Percentiles rank a stretch among this genome's conserved stretches.
Evolutionary conservation across 2,113 vertebrate genomes (phyloP).

Genomic region (Elephantulus edwardii): DNA sequence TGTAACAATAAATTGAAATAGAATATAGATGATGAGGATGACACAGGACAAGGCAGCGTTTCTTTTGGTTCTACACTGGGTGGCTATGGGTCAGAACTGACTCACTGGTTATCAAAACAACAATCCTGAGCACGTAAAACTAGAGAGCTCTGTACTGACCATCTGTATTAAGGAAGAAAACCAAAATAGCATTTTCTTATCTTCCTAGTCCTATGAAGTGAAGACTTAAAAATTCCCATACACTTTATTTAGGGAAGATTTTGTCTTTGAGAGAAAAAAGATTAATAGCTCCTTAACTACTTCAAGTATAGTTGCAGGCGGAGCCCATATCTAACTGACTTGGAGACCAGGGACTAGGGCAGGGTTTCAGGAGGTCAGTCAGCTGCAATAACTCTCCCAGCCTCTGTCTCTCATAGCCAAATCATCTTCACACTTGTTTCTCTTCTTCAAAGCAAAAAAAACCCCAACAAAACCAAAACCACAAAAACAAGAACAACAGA

Average conservation of each 20-base stretch:
- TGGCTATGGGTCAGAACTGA: too few species aligned
- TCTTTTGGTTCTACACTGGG: too few species aligned
- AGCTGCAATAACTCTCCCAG: neutral
- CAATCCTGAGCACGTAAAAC: neutral
- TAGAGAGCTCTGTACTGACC: neutral
- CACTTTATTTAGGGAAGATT: neutral
- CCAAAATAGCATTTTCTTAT: neutral
- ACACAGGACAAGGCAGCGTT: too few species aligned
- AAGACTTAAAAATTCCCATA: neutral
- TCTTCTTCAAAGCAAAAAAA: neutral
- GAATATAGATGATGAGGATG: too few species aligned
- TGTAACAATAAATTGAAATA: too few species aligned
- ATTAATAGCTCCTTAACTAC: neutral
- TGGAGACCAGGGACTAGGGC: neutral
- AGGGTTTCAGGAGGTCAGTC: neutral
- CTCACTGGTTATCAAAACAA: too few species aligned
- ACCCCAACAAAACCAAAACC: too few species aligned
- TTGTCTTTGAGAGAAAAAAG: neutral
- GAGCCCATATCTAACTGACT: neutral
- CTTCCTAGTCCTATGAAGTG: neutral
- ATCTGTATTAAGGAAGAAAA: neutral
- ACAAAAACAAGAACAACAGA: too few species aligned
- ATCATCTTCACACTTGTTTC: neutral
- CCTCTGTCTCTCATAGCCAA: neutral
- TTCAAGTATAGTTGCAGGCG: neutral